These are phyloP conservation scores for Eumacrocentrus americanus DNA, from an alignment of 2,888 invertebrate species.

Conservation along the genomic window DNA sequence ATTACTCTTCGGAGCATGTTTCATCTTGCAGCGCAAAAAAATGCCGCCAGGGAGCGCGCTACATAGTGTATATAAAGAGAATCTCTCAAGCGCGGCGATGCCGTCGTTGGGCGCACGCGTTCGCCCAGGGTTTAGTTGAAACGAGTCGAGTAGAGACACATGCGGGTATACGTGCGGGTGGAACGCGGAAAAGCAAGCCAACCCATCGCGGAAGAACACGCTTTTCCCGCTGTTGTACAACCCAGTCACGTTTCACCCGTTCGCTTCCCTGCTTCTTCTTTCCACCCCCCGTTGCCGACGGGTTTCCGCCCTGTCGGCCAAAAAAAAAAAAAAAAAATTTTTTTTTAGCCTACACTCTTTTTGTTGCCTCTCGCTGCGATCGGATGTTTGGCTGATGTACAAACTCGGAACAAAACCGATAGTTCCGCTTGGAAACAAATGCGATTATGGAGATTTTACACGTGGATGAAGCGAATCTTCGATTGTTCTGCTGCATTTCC, in stretches of 20 bases:
- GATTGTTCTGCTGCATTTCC: too few species aligned
- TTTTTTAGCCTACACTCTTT: neutral
- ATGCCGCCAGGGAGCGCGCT: too few species aligned
- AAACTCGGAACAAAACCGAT: slow-evolving; percentile 3
- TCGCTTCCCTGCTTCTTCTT: slow-evolving; percentile 11
- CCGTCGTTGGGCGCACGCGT: too few species aligned
- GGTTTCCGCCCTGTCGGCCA: neutral
- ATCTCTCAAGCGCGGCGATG: too few species aligned
- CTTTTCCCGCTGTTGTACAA: slow-evolving; percentile 22
- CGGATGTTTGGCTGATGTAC: slow-evolving; percentile 11
- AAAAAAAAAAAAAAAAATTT: too few species aligned
- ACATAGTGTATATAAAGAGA: too few species aligned
- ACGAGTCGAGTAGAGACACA: neutral
- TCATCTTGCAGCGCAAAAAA: slow-evolving; percentile 32
- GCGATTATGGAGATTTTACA: slow-evolving; percentile 17
- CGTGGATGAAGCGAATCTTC: neutral
- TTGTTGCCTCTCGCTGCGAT: neutral
- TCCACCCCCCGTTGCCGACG: neutral
- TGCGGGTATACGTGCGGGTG: neutral
- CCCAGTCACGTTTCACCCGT: slow-evolving; percentile 28
- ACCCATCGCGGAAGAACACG: neutral
- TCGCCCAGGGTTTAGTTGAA: too few species aligned
- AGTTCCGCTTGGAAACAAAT: slow-evolving; percentile 7
- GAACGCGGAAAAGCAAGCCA: slow-evolving; percentile 1
- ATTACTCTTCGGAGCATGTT: too few species aligned